phyloP scores from a whole-genome alignment of 2,113 vertebrate species.

The Siniperca knerii region DNA sequence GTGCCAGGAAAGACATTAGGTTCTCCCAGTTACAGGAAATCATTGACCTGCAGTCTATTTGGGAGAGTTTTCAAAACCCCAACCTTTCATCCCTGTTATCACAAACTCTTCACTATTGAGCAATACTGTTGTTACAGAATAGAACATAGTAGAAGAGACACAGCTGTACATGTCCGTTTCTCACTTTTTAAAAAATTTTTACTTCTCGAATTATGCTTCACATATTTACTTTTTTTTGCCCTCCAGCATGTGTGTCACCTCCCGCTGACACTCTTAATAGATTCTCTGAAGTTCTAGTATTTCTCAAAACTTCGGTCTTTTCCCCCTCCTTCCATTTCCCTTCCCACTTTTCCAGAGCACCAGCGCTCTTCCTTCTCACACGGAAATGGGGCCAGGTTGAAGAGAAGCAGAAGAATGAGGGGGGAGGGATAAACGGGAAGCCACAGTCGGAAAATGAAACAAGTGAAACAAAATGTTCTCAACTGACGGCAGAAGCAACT shows the following conservation, averaged over 20 bases:
- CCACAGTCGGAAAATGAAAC: conserved; percentile 72
- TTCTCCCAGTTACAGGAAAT: conserved; percentile 50
- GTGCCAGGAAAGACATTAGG: conserved; percentile 41
- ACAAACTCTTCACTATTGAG: conserved; percentile 29
- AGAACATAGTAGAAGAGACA: neutral
- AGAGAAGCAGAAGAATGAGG: conserved; percentile 66
- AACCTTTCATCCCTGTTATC: conserved; percentile 33
- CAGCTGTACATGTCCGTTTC: neutral
- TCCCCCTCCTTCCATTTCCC: conserved; percentile 27
- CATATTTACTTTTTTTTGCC: neutral
- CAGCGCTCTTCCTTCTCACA: conserved; percentile 63
- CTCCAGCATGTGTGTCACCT: conserved; percentile 9
- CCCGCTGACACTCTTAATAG: conserved; percentile 8
- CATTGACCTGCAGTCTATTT: conserved; percentile 7
- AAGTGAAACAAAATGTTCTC: conserved; percentile 80
- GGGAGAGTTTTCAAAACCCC: conserved; percentile 8
- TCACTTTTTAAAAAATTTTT: neutral
- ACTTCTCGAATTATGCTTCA: neutral
- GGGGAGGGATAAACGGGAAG: conserved; percentile 79
- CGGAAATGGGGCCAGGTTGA: conserved; percentile 52
- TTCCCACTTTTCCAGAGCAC: conserved; percentile 53
- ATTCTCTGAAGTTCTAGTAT: conserved; percentile 39
- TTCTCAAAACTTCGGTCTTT: conserved; percentile 30
- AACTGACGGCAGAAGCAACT: conserved; percentile 53
- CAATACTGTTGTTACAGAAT: conserved; percentile 22